A percentile compares a stretch with the other conserved stretches of the same genome.
Evolutionary conservation across 2,888 invertebrate genomes (phyloP).

Genomic region (Folsomia manolachei): DNA sequence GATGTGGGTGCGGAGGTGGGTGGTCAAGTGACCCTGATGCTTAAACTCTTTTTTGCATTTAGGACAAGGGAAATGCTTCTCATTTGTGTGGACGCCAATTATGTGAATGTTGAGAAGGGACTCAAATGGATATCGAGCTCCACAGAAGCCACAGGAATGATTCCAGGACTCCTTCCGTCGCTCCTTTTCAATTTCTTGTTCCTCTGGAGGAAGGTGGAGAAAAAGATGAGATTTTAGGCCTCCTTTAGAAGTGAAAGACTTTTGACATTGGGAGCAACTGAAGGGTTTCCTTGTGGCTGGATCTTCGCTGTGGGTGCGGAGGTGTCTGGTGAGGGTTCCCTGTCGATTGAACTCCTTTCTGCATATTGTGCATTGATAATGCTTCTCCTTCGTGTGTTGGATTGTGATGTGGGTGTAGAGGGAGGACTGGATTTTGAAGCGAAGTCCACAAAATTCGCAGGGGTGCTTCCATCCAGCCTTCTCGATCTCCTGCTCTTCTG

Average conservation of each 20-base stretch:
- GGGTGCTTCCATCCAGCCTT: no score
- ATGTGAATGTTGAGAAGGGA: no score
- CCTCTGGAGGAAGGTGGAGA: no score
- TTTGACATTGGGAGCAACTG: neutral
- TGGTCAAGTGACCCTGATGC: neutral
- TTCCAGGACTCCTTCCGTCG: no score
- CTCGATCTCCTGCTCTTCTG: no score
- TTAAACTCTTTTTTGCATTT: neutral
- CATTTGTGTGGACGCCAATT: neutral
- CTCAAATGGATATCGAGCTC: no score
- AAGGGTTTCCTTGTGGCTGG: neutral
- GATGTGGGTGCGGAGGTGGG: neutral
- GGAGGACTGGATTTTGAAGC: no score
- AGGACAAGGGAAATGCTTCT: neutral
- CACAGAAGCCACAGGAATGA: no score
- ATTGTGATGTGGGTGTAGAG: no score
- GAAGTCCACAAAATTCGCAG: no score
- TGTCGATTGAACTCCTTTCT: neutral
- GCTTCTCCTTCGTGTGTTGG: neutral
- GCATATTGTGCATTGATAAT: neutral
- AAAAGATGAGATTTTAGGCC: neutral
- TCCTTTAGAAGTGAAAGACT: neutral
- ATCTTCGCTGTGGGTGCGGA: neutral
- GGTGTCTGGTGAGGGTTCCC: neutral
- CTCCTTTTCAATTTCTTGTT: no score